A percentile compares a stretch with the other conserved stretches of the same genome.
phyloP scores from a whole-genome alignment of 2,797 vertebrate species.

The Cyprinella venusta region DNA sequence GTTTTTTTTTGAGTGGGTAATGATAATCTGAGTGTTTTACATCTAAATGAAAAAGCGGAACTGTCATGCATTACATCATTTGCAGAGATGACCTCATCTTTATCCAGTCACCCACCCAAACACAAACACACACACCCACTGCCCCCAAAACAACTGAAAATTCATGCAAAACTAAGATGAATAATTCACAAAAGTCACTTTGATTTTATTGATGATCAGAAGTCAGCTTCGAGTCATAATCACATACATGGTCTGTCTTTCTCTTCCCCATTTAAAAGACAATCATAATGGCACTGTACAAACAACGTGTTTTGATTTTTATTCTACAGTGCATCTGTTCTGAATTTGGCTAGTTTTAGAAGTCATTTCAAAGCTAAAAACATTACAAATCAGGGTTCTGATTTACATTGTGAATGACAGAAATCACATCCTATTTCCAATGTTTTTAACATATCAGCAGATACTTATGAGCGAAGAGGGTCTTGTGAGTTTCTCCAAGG shows the following conservation, averaged over 20 bases:
- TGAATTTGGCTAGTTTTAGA: background rate
- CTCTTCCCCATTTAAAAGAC: background rate
- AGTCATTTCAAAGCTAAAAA: conserved; percentile 10
- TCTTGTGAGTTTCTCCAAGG: conserved; percentile 10
- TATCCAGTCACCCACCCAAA: conserved; percentile 4
- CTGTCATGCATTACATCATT: conserved; percentile 16
- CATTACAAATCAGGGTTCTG: conserved; percentile 11
- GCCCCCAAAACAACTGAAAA: conserved; percentile 7
- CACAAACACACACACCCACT: conserved; percentile 6
- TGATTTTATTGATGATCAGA: conserved; percentile 9
- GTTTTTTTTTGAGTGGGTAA: no score
- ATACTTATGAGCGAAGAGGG: conserved; percentile 1
- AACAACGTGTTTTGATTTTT: conserved; percentile 7
- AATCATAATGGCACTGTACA: conserved; percentile 14
- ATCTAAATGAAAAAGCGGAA: conserved; percentile 4
- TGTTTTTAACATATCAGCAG: conserved; percentile 18
- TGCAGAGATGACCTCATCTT: conserved; percentile 17
- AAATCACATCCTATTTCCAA: background rate
- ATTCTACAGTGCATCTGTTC: background rate
- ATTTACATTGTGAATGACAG: background rate
- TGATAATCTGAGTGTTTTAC: background rate
- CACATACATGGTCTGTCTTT: background rate
- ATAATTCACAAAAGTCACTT: background rate
- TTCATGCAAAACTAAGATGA: conserved; percentile 34
- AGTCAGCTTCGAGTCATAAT: background rate